Base-by-base conservation (phyloP, 1,140 invertebrate species). In the Hetaerina americana region DNA sequence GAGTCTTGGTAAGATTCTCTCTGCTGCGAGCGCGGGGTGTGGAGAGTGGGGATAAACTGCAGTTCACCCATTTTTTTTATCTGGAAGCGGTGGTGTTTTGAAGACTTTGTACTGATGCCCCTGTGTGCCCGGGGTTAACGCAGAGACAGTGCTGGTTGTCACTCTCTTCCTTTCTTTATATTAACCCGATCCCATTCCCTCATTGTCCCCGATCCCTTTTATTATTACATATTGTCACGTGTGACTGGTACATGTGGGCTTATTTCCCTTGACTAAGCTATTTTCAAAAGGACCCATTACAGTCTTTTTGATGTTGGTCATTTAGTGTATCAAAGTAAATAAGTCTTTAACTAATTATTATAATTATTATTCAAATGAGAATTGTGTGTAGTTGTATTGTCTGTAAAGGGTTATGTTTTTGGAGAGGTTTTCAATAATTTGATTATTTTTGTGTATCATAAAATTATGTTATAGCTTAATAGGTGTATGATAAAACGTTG, bases 351-450 rank as follows among this genome's bases (percentile, higher is more conserved):
- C 22, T 57, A 57, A 57, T 57, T 57, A 57, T 57, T 57, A 57
- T 57, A 57, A 57, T 57, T 57, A n/a, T n/a, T n/a, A n/a, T n/a
- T n/a, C n/a, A 57, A 57, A 57, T 57, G n/a, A n/a, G 40, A 57
- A 57, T 57, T 57, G n/a, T 57, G 40, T 57, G 40, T 57, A 57
- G 40, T n/a, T 57, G 40, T 57, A 57, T 10, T 57, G 40, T 57
- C 40, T 57, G 22, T 57, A 57, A 57, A 57, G 40, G 40, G 40
- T 57, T 57, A 57, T 57, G 40, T 57, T 57, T 57, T 57, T 57
- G 2, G 40, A 57, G 40, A 57, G 40, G 40, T 57, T 57, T 18
- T 57, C 22, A n/a, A 12, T 10, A 57, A 5, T 57, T 57, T 57
- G 2, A 57, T 57, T 57, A 57, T 57, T 57, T 57, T 57, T 57